Evolutionary conservation across 2,113 vertebrate genomes (phyloP).

Genomic region (Phyllostomus discolor): DNA sequence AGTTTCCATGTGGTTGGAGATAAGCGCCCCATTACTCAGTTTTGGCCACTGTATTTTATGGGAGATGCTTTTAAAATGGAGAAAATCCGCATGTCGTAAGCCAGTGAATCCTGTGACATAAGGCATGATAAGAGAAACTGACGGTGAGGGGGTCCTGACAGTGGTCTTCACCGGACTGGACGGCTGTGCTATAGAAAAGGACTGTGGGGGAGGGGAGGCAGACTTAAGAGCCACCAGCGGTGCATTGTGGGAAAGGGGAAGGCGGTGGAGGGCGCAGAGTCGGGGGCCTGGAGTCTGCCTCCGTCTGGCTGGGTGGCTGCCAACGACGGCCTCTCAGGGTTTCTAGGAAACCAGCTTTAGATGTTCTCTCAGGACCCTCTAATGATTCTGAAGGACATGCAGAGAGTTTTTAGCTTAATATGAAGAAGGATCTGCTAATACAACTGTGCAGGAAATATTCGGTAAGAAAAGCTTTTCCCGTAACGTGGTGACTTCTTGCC

Average conservation of each 20-base stretch:
- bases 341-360: not conserved
- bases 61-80: not conserved
- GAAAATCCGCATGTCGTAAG: not conserved
- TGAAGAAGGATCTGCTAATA: not conserved
- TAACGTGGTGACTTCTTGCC: not conserved
- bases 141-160: not conserved
- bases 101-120: not conserved
- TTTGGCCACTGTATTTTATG: not conserved
- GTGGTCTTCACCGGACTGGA: not conserved
- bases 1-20: not conserved
- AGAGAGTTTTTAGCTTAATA: not conserved
- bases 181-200: not conserved
- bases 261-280: not conserved
- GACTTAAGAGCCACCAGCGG: not conserved
- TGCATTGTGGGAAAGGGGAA: not conserved
- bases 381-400: not conserved
- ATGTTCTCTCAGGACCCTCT: not conserved
- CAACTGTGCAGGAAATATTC: not conserved
- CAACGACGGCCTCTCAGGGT: not conserved
- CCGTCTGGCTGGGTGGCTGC: not conserved
- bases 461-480: not conserved
- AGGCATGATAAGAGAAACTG: not conserved
- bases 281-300: not conserved
- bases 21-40: not conserved
- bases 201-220: too few relatives aligned